A percentile compares a stretch with the other conserved stretches of the same genome.
Conservation (phyloP, 1,140 invertebrate species). For the Megalopta genalis region DNA sequence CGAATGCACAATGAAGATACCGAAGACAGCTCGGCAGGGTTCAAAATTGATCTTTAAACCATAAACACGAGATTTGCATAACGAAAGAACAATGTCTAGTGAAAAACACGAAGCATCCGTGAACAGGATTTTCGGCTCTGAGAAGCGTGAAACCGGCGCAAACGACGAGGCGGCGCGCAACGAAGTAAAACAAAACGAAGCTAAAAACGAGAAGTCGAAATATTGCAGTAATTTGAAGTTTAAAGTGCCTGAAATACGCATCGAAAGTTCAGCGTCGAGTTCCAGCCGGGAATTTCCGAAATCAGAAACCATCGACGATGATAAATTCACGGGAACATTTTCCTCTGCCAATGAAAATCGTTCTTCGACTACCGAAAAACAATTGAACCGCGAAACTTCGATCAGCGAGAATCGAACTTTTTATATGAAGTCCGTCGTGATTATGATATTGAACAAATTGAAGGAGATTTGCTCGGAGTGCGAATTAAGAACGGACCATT, state of each 20-base stretch:
- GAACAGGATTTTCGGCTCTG: background rate
- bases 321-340: background rate
- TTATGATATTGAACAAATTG: constrained; percentile 44
- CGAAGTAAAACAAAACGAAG: background rate
- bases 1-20: background rate
- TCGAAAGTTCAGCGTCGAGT: constrained; percentile 12
- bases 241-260: background rate
- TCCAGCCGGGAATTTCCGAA: constrained; percentile 62
- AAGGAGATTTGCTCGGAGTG: constrained; percentile 35
- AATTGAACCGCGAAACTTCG: background rate
- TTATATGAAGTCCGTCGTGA: constrained; percentile 12
- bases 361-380: background rate
- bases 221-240: background rate
- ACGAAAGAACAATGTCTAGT: background rate
- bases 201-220: background rate
- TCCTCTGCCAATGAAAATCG: background rate
- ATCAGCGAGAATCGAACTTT: constrained; percentile 26
- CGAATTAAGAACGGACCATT: constrained; percentile 47
- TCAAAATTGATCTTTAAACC: background rate
- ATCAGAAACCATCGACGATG: constrained; percentile 2
- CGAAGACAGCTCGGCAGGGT: background rate
- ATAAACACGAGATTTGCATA: background rate
- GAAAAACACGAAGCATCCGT: background rate
- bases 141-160: background rate
- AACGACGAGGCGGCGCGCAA: background rate